Evolutionary conservation across 1,140 invertebrate genomes (phyloP).

Genomic region (Apolygus lucorum): DNA sequence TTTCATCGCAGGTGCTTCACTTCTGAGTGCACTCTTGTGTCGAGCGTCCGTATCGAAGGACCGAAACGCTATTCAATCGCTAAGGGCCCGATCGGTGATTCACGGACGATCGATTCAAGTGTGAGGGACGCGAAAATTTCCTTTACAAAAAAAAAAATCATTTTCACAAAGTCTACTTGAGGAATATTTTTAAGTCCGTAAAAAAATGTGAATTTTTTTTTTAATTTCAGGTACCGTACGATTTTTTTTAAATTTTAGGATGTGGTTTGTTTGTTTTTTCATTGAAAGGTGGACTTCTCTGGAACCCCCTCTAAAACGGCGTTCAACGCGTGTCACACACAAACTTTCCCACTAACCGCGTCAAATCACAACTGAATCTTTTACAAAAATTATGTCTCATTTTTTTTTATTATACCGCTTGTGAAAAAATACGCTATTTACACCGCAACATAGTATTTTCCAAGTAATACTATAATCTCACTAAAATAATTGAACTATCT

Average conservation of each 20-base stretch:
- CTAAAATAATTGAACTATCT: constrained; percentile 29
- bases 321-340: background rate
- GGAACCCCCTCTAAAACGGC: background rate
- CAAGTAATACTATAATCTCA: constrained; percentile 26
- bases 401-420: background rate
- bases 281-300: constrained; percentile 6
- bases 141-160: too few species aligned
- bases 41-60: too few species aligned
- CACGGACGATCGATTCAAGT: too few species aligned
- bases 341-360: constrained; percentile 5
- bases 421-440: constrained; percentile 28
- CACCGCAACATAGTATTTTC: constrained; percentile 23
- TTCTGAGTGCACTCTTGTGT: too few species aligned
- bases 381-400: constrained; percentile 4
- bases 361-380: constrained; percentile 8
- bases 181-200: too few species aligned
- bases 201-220: background rate
- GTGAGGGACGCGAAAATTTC: too few species aligned
- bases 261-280: background rate
- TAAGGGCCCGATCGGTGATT: too few species aligned
- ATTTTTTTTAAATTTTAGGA: constrained; percentile 11
- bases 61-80: too few species aligned
- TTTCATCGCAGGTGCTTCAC: too few species aligned
- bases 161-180: too few species aligned
- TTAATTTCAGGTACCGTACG: constrained; percentile 24